phyloP scores from a whole-genome alignment of 2,797 vertebrate species.

The Typhlichthys eigenmanni region DNA sequence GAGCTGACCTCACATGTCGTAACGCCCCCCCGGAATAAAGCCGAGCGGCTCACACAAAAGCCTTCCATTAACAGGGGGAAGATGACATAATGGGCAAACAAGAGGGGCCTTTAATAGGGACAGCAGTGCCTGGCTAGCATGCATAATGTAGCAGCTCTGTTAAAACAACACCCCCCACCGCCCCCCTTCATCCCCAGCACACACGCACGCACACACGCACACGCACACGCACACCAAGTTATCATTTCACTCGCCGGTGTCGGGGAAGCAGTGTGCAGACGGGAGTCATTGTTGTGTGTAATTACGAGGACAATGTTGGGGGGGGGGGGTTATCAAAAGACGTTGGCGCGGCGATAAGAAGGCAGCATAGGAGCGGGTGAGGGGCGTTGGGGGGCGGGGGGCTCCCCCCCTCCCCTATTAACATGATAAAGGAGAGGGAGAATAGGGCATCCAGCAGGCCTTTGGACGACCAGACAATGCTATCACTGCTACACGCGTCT shows the following conservation, averaged over 20 bases:
- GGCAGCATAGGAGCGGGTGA: conserved; percentile 38
- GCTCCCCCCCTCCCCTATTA: conserved; percentile 65
- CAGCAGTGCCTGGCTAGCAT: conserved; percentile 69
- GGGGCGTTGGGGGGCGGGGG: too few species aligned
- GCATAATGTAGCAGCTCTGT: conserved; percentile 76
- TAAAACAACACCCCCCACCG: conserved; percentile 70
- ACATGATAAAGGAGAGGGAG: conserved; percentile 76
- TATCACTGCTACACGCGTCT: conserved; percentile 71
- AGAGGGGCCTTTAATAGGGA: conserved; percentile 76
- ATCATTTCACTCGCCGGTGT: conserved; percentile 68
- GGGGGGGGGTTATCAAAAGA: conserved; percentile 71
- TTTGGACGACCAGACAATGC: conserved; percentile 75
- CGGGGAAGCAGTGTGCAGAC: conserved; percentile 66
- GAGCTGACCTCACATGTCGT: conserved; percentile 68
- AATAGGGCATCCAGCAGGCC: conserved; percentile 76
- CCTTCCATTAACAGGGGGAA: conserved; percentile 73
- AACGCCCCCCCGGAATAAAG: conserved; percentile 59
- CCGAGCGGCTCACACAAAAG: conserved; percentile 68
- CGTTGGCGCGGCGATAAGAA: conserved; percentile 69
- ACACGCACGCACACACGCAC: background rate
- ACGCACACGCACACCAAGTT: conserved; percentile 49
- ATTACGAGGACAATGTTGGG: conserved; percentile 77
- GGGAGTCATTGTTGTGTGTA: conserved; percentile 78
- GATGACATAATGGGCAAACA: conserved; percentile 75
- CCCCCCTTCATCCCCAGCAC: conserved; percentile 22